Percentiles rank a stretch among this genome's conserved stretches.
phyloP scores from a whole-genome alignment of 2,113 vertebrate species.

The Pterocles orientalis region DNA sequence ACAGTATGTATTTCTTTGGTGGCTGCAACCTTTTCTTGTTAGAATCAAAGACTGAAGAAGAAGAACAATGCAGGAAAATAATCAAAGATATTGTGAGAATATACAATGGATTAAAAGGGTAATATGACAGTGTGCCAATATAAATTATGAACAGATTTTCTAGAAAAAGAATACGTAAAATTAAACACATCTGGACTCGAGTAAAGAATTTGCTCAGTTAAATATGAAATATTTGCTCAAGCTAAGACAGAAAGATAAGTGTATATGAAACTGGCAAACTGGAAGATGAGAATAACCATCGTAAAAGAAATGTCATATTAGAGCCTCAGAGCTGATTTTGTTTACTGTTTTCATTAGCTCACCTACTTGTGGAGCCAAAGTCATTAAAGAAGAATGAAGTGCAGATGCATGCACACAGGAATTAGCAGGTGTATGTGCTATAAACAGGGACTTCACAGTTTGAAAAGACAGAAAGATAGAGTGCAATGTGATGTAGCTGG shows the following conservation, averaged over 20 bases:
- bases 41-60: background rate
- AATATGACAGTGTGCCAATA: background rate
- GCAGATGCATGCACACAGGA: background rate
- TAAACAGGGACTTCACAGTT: background rate
- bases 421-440: background rate
- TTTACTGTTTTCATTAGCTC: background rate
- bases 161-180: background rate
- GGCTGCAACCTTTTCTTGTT: background rate
- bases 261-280: background rate
- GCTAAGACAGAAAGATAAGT: background rate
- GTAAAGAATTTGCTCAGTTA: background rate
- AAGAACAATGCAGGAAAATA: background rate
- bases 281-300: background rate
- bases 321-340: background rate
- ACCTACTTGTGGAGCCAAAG: background rate
- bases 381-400: background rate
- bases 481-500: background rate
- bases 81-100: background rate
- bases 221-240: background rate
- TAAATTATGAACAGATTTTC: background rate
- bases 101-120: background rate
- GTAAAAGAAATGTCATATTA: background rate
- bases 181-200: background rate
- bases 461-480: background rate
- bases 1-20: background rate